Percentiles rank a stretch among this genome's conserved stretches.
phyloP scores from a whole-genome alignment of 2,113 vertebrate species.

The Etheostoma cragini region DNA sequence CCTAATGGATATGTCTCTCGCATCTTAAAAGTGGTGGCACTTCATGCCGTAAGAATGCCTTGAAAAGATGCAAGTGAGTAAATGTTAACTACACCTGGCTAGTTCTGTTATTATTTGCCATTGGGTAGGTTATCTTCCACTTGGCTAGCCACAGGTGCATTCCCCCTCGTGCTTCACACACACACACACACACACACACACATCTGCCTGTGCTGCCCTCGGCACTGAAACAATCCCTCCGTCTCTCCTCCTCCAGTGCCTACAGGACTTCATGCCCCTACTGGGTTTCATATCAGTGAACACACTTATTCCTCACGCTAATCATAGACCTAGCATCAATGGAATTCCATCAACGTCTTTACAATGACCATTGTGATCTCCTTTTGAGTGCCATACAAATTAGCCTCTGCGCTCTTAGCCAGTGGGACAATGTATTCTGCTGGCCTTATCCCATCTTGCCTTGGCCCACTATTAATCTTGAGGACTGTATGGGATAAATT shows the following conservation, averaged over 20 bases:
- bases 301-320: conserved; percentile 39
- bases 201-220: conserved; percentile 1
- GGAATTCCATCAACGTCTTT: conserved; percentile 54
- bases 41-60: neutral
- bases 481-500: conserved; percentile 67
- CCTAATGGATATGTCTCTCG: too few species aligned
- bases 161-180: conserved; percentile 1
- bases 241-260: conserved; percentile 22
- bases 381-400: conserved; percentile 68
- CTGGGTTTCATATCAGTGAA: conserved; percentile 39
- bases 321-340: conserved; percentile 42
- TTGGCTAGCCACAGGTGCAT: neutral
- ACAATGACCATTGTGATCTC: conserved; percentile 65
- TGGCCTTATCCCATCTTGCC: conserved; percentile 66
- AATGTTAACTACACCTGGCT: neutral
- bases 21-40: neutral
- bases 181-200: conserved; percentile 1
- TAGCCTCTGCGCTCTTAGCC: conserved; percentile 55
- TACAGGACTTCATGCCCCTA: conserved; percentile 32
- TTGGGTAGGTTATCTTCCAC: neutral
- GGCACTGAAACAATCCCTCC: conserved; percentile 10
- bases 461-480: conserved; percentile 76
- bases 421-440: conserved; percentile 63
- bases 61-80: neutral
- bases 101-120: conserved; percentile 19